Conservation (phyloP, 92 coral and sea anemone species). For the Ricordea florida region DNA sequence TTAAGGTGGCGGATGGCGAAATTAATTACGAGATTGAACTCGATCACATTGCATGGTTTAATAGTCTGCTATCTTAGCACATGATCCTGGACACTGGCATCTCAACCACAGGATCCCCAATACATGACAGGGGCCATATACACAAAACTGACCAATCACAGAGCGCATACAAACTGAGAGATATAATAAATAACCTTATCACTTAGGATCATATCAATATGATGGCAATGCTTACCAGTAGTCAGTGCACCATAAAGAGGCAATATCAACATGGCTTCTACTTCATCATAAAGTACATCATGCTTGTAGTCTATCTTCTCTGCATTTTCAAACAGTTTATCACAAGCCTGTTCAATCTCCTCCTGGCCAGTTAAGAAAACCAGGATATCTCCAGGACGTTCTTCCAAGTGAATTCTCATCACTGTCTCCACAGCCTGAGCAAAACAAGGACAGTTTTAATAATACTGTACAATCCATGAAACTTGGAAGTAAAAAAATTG, state of each 20-base stretch:
- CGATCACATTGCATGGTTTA: too few relatives aligned
- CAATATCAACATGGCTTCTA: conserved; percentile 80
- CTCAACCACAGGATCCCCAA: too few relatives aligned
- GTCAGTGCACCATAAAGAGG: conserved; percentile 94
- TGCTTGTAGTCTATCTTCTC: conserved; percentile 85
- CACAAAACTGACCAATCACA: too few relatives aligned
- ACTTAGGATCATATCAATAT: neutral
- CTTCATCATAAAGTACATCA: conserved; percentile 65
- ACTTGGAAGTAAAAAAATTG: too few relatives aligned
- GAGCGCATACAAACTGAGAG: too few relatives aligned
- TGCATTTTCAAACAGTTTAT: conserved; percentile 84
- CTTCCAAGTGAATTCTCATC: conserved; percentile 83
- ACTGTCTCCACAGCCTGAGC: conserved; percentile 77
- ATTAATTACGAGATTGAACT: too few relatives aligned
- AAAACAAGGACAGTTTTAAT: neutral
- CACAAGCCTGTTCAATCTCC: conserved; percentile 91
- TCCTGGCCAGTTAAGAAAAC: conserved; percentile 93
- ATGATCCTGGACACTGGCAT: too few relatives aligned
- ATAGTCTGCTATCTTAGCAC: too few relatives aligned
- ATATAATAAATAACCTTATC: too few relatives aligned
- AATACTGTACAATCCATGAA: too few relatives aligned
- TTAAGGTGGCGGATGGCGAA: too few relatives aligned
- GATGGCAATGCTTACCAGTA: conserved; percentile 88
- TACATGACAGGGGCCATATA: too few relatives aligned
- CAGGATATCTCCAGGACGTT: conserved; percentile 78